Evolutionary conservation across 2,888 invertebrate genomes (phyloP), one percentile per base, ranked within the genome.

Genomic region (Dryadula phaetusa): DNA sequence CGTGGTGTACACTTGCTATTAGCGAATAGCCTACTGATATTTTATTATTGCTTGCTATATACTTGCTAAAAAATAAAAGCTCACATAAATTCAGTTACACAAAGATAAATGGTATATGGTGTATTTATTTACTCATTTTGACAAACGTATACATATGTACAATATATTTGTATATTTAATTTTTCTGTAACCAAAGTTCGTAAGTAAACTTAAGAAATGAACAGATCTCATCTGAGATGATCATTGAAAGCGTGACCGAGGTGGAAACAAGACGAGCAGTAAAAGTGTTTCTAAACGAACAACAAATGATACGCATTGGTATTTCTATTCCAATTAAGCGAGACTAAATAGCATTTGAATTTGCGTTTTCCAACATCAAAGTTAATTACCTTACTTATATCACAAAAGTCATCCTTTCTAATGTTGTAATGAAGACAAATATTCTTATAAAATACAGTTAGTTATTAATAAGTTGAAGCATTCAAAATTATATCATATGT

Each of bases 241-340:
- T 74, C 68, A 73, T 80, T 72, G 87, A 88, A 87, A 87, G 86
- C 86, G 87, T 87, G 81, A 82, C 84, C 70, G 73, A 76, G 72
- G 54, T 60, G 64, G 73, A 74, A 76, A 76, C 75, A 74, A 71
- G 75, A 74, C 71, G 70, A 75, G 67, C 71, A 78, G 82, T 82
- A 84, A 86, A 84, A 85, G 84, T 85, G 80, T 81, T 80, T 69
- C 79, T 78, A 82, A 82, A 79, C 70, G 74, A 70, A 67, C 62
- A 64, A 69, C 69, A 71, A 70, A 65, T 66, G 66, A 40, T 56
- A 61, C 54, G n/a, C 56, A 65, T 58, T 34, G 52, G 22, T 63
- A 46, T 44, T 66, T 28, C 52, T 66, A 62, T 58, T 66, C 22
- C 58, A 68, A 58, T 60, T 63, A 65, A 61, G 42, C 47, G 67